Percentiles rank a stretch among this genome's conserved stretches.
Evolutionary conservation across 2,888 invertebrate genomes (phyloP).

Genomic region (Omphaloscelis lunosa): DNA sequence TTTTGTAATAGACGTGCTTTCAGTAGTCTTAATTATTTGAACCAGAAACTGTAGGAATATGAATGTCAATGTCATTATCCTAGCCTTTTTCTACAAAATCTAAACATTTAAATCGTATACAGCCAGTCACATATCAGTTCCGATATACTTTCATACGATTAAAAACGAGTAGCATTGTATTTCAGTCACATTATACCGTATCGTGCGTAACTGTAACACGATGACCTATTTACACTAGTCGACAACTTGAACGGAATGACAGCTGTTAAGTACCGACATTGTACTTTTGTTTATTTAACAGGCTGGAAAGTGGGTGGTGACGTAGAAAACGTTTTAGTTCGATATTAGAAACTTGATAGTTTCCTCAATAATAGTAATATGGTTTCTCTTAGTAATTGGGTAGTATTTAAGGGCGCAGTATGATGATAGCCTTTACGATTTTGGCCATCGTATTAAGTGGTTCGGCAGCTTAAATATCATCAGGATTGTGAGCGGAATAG

Average conservation of each 20-base stretch:
- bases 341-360: constrained; percentile 10
- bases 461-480: too few species aligned
- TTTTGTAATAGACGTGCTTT: neutral
- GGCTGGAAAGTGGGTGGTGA: constrained; percentile 3
- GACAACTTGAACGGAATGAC: constrained; percentile 35
- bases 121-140: neutral
- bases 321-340: constrained; percentile 29
- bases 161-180: neutral
- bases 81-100: neutral
- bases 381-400: neutral
- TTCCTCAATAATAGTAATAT: neutral
- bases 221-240: constrained; percentile 46
- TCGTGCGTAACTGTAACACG: constrained; percentile 44
- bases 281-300: constrained; percentile 52
- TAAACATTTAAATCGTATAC: neutral
- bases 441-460: too few species aligned
- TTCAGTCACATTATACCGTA: constrained; percentile 8
- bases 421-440: neutral
- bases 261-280: constrained; percentile 21
- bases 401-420: neutral
- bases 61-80: neutral
- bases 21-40: neutral
- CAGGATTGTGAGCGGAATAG: too few species aligned
- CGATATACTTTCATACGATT: neutral
- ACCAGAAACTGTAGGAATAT: neutral